phyloP scores from a whole-genome alignment of 2,888 invertebrate genomes.

The Melieria picta region DNA sequence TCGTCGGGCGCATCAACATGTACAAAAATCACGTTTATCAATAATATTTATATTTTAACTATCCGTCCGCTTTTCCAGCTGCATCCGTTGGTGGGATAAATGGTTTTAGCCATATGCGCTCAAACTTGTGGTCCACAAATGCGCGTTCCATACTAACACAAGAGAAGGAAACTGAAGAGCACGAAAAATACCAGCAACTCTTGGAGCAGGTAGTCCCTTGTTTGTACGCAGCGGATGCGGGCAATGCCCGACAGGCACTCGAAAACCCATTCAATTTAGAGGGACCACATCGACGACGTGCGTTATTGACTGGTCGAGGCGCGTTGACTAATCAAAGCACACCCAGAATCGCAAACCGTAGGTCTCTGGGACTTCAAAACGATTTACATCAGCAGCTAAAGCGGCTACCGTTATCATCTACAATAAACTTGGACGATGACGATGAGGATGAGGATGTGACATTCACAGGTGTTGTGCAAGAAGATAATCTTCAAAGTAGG shows the following conservation, averaged over 20 bases:
- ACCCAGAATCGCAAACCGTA: slow-evolving; percentile 25
- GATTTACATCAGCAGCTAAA: slow-evolving; percentile 29
- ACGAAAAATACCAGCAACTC: slow-evolving; percentile 51
- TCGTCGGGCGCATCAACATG: slow-evolving; percentile 41
- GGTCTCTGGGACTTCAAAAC: slow-evolving; percentile 27
- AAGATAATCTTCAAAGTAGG: slow-evolving; percentile 21
- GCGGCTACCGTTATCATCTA: slow-evolving; percentile 44
- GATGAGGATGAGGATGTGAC: slow-evolving; percentile 40
- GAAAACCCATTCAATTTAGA: slow-evolving; percentile 25
- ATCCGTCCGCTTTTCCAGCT: slow-evolving; percentile 15
- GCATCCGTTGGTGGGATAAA: slow-evolving; percentile 44
- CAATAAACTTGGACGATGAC: slow-evolving; percentile 43
- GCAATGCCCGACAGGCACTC: slow-evolving; percentile 31
- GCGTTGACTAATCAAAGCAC: slow-evolving; percentile 36
- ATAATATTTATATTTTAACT: neutral
- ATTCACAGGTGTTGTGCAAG: slow-evolving; percentile 33
- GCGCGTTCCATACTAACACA: slow-evolving; percentile 48
- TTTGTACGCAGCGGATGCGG: slow-evolving; percentile 43
- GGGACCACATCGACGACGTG: slow-evolving; percentile 31
- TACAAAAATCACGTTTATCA: neutral
- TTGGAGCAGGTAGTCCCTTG: slow-evolving; percentile 47
- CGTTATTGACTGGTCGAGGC: neutral
- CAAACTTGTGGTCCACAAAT: slow-evolving; percentile 40
- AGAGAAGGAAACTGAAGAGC: slow-evolving; percentile 48
- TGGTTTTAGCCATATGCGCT: slow-evolving; percentile 38